Base-by-base conservation (phyloP, 1,140 invertebrate genomes). In the Patella vulgata region DNA sequence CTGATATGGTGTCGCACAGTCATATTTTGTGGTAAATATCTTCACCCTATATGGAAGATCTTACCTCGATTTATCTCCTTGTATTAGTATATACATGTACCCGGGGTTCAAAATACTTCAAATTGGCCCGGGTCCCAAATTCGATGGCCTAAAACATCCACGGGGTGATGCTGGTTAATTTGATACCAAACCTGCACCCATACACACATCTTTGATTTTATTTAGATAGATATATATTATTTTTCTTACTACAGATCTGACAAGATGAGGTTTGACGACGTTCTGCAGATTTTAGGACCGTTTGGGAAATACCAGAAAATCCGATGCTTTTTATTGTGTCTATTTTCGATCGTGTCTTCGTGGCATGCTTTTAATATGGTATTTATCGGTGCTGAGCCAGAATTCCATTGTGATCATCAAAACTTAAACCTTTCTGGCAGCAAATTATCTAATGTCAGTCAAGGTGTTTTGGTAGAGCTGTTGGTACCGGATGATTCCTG, bases 251-350 rank as follows among this genome's bases (percentile, higher is more conserved):
- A 3, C 21, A 28, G 12, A 8, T 36, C 14, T 33, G 25, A 19
- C 40, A 60, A 17, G 66, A 92, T 92, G 90, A 92, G 95, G 75
- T 91, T 96, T 58, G 94, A 97, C 77, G 92, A 94, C 63, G 81
- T 95, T 17, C 81, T 96, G 43, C 90, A 91, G 0, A 85, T 93
- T 73, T 87, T 96, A 25, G 95, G 95, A 0, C 92, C 93, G 72
- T 96, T 96, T 79, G 94, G 94, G n/a, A 84, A 87, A 50, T 96
- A 95, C 82, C 95, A 97, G 79, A 91, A 91, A 74, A 86, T 93
- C 8, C 82, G 95, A 1, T 95, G 94, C 77, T 80, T 94, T 5
- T 82, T 93, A 67, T 92, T 96, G 89, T 91, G 90, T 72, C 79
- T 92, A 28, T 90, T 91, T 14, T 88, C 90, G 2, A 89, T 92